These are phyloP conservation scores for Nibea albiflora DNA, from an alignment of 2,113 vertebrate species.

Conservation along the genomic window DNA sequence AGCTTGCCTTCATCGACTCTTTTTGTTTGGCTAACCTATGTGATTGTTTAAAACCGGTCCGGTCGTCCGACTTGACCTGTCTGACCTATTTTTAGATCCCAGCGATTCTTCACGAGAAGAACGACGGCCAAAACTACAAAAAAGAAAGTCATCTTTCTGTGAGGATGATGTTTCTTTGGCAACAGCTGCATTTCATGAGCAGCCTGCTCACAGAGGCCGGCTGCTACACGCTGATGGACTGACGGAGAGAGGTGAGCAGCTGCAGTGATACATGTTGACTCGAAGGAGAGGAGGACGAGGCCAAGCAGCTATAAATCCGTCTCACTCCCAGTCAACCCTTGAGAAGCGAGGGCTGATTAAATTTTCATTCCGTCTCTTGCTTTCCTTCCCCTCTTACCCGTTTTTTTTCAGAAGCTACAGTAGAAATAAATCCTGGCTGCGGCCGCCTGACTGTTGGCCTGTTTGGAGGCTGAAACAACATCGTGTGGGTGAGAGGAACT, in stretches of 20 bases:
- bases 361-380: conserved; percentile 56
- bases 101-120: background rate
- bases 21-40: background rate
- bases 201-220: background rate
- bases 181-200: background rate
- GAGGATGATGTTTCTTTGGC: background rate
- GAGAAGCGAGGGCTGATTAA: conserved; percentile 57
- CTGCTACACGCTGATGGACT: conserved; percentile 10
- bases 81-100: background rate
- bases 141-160: background rate
- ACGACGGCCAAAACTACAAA: background rate
- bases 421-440: conserved; percentile 38
- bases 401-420: conserved; percentile 22
- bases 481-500: background rate
- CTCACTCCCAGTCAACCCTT: conserved; percentile 40
- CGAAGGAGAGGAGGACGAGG: conserved; percentile 41
- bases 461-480: conserved; percentile 35
- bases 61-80: background rate
- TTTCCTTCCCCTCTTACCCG: conserved; percentile 19
- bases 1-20: background rate
- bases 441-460: background rate
- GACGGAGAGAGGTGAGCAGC: conserved; percentile 52
- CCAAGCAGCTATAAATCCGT: conserved; percentile 62
- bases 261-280: conserved; percentile 51
- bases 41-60: background rate